Evolutionary conservation across 2,113 vertebrate genomes (phyloP).

Genomic region (Rhinichthys klamathensis): DNA sequence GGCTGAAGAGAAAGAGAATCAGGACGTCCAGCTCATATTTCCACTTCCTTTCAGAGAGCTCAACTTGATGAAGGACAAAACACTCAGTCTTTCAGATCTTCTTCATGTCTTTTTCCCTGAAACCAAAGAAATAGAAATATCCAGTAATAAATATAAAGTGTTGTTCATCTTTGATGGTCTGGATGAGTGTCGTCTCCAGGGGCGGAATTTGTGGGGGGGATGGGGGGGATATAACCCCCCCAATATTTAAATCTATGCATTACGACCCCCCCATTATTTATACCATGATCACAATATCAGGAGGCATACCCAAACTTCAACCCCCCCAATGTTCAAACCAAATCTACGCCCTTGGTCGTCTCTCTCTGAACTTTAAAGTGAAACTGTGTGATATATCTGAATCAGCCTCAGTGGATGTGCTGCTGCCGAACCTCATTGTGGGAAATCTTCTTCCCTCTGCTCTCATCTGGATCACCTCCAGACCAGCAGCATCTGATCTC

Average conservation of each 20-base stretch:
- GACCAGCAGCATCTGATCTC: neutral
- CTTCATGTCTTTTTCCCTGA: neutral
- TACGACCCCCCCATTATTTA: too few relatives aligned
- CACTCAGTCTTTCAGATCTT: conserved; percentile 12
- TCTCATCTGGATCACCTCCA: conserved; percentile 17
- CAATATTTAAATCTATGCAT: too few relatives aligned
- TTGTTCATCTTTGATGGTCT: conserved; percentile 16
- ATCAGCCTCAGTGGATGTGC: neutral
- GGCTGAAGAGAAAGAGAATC: neutral
- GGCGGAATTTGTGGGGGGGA: too few relatives aligned
- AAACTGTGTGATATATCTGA: neutral
- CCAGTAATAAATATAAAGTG: neutral
- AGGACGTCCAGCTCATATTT: neutral
- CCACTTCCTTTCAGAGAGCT: neutral
- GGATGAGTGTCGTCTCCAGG: conserved; percentile 3
- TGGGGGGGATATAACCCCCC: too few relatives aligned
- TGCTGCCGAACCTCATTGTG: neutral
- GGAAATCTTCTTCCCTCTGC: neutral
- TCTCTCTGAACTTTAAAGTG: neutral
- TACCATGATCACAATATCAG: too few relatives aligned
- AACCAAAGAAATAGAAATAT: neutral
- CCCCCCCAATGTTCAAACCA: too few relatives aligned
- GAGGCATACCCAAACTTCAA: too few relatives aligned
- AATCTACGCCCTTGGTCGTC: too few relatives aligned
- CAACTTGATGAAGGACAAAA: neutral